phyloP scores from a whole-genome alignment of 2,797 vertebrate species.

The Miichthys miiuy region DNA sequence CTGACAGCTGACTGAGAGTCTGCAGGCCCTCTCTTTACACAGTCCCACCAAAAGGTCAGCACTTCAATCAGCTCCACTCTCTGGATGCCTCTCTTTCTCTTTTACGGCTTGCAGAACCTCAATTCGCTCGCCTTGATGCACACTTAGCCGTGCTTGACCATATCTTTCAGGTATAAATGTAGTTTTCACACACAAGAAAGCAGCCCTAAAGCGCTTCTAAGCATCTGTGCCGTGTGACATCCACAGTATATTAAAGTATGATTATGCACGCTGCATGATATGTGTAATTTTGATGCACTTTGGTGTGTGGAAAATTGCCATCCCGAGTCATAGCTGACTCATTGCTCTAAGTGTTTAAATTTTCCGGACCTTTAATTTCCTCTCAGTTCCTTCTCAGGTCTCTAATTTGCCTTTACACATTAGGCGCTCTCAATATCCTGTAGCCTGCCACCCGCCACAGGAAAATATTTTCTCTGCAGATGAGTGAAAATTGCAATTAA shows the following conservation, averaged over 20 bases:
- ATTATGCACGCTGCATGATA: slow-evolving; percentile 55
- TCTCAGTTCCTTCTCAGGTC: slow-evolving; percentile 43
- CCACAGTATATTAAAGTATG: slow-evolving; percentile 43
- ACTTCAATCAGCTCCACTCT: slow-evolving; percentile 78
- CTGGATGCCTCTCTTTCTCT: slow-evolving; percentile 69
- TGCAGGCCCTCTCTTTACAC: slow-evolving; percentile 79
- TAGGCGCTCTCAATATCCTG: slow-evolving; percentile 51
- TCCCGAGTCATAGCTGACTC: slow-evolving; percentile 52
- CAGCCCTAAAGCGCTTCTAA: background rate
- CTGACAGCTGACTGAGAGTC: slow-evolving; percentile 87
- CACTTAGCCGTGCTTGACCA: slow-evolving; percentile 75
- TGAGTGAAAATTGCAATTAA: slow-evolving; percentile 23
- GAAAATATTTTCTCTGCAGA: slow-evolving; percentile 25
- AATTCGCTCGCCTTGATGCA: slow-evolving; percentile 54
- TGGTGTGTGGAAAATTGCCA: slow-evolving; percentile 65
- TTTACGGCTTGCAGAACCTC: slow-evolving; percentile 42
- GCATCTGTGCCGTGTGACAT: slow-evolving; percentile 5
- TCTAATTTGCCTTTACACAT: slow-evolving; percentile 66
- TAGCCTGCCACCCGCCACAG: slow-evolving; percentile 30
- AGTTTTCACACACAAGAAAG: slow-evolving; percentile 42
- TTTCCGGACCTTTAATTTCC: slow-evolving; percentile 69
- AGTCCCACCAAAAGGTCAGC: slow-evolving; percentile 81
- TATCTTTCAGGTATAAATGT: slow-evolving; percentile 59
- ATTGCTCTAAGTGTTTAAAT: slow-evolving; percentile 52
- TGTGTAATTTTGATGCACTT: slow-evolving; percentile 64